phyloP scores from a whole-genome alignment of 2,113 vertebrate species.

The Suncus etruscus region DNA sequence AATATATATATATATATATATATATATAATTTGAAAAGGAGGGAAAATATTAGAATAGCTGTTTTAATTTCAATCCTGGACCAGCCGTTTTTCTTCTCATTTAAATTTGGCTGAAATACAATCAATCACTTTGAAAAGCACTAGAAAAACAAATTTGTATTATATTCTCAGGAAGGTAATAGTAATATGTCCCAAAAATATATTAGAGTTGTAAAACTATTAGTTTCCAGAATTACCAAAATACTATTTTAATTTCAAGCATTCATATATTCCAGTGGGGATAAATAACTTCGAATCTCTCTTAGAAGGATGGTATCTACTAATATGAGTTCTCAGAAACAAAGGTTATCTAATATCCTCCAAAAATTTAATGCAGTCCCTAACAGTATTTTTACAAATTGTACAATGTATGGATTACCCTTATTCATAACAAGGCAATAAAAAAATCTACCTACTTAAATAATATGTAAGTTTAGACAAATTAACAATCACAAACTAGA shows the following conservation, averaged over 20 bases:
- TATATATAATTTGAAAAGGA: slow-evolving; percentile 3
- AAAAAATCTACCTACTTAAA: slow-evolving; percentile 85
- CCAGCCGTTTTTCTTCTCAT: background rate
- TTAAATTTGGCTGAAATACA: slow-evolving; percentile 33
- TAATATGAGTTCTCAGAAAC: slow-evolving; percentile 47
- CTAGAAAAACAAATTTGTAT: slow-evolving; percentile 47
- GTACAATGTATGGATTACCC: slow-evolving; percentile 80
- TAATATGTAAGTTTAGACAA: slow-evolving; percentile 80
- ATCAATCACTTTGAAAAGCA: slow-evolving; percentile 57
- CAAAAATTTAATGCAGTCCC: slow-evolving; percentile 11
- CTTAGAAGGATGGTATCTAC: background rate
- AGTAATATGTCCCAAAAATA: slow-evolving; percentile 53
- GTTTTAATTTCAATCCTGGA: slow-evolving; percentile 27
- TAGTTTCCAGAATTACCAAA: slow-evolving; percentile 41
- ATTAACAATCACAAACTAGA: slow-evolving; percentile 83
- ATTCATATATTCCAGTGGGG: background rate
- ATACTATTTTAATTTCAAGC: slow-evolving; percentile 20
- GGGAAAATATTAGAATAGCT: slow-evolving; percentile 49
- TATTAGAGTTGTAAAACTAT: slow-evolving; percentile 27
- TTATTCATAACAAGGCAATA: slow-evolving; percentile 86
- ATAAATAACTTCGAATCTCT: slow-evolving; percentile 14
- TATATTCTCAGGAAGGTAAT: slow-evolving; percentile 53
- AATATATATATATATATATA: slow-evolving; percentile 14
- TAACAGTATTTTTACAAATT: slow-evolving; percentile 58
- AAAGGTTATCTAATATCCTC: slow-evolving; percentile 43